Base-by-base conservation (phyloP, 2,888 invertebrate genomes). In the Oligia latruncula region DNA sequence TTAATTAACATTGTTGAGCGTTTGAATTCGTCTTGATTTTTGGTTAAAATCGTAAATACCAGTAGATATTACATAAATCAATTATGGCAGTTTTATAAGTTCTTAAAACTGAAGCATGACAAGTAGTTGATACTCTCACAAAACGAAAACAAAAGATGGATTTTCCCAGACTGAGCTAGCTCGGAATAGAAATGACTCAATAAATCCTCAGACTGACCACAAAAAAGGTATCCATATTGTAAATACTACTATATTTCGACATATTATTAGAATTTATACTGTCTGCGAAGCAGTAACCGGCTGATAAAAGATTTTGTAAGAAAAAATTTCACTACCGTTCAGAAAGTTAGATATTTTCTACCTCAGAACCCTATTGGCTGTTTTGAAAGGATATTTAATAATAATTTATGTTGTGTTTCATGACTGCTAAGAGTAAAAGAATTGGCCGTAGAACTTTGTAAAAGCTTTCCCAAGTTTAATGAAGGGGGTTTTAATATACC, bases 401-500 rank as follows among this genome's bases (percentile, higher is more conserved):
- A 62, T 87, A 29, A 70, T 80, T 75, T 81, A 89, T 71, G 71
- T 87, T 74, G 77, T 80, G 80, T 85, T 85, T 75, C 77, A 82
- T 78, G 81, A 78, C 62, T 58, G 29, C 3, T 60, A 43, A 71
- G 43, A 52, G 80, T 70, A 71, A 87, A 82, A 81, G 35, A 89
- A 88, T 75, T 65, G 71, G 35, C 29, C 71, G 49, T 55, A 35
- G 23, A 78, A 88, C 71, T 88, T 82, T 72, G 4, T 58, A n/a
- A 76, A 62, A 80, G 78, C 66, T 74, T 79, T 70, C 46, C 62
- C 46, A 78, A 88, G 72, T 86, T 88, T 75, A 88, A 88, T 83
- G 74, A 88, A 86, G 75, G 77, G 77, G 83, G 74, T 82, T 89
- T 82, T 88, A 85, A 87, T 87, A 74, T 78, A 66, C 67, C 73